These are phyloP conservation scores for Mastomys coucha DNA, from an alignment of 2,113 vertebrate species.

Conservation along the genomic window DNA sequence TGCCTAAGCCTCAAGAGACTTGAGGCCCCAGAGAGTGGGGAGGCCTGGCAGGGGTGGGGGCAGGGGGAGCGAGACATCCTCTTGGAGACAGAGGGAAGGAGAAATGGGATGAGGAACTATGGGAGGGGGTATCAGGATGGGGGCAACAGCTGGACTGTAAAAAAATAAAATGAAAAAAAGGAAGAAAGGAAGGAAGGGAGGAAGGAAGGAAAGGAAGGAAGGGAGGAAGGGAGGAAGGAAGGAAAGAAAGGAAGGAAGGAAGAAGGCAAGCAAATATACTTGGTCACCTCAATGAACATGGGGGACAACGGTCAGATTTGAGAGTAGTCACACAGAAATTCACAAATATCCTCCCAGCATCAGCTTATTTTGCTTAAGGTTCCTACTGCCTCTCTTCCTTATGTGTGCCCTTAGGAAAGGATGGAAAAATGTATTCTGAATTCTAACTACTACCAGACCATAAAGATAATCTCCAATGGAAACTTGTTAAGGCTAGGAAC, in stretches of 20 bases:
- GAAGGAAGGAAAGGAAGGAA: background rate
- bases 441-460: background rate
- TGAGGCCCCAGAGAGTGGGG: too few species aligned
- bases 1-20: too few species aligned
- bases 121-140: too few species aligned
- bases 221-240: background rate
- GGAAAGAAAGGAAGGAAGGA: too few species aligned
- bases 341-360: background rate
- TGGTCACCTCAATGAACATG: background rate
- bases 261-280: conserved; percentile 30
- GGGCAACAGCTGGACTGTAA: too few species aligned
- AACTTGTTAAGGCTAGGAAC: background rate
- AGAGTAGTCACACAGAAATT: background rate
- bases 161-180: too few species aligned
- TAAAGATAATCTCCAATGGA: background rate
- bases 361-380: background rate
- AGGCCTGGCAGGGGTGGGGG: too few species aligned
- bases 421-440: background rate
- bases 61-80: too few species aligned
- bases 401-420: background rate
- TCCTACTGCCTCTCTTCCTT: conserved; percentile 6
- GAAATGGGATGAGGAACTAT: too few species aligned
- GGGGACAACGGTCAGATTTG: background rate
- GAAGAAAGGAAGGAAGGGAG: too few species aligned
- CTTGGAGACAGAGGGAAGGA: too few species aligned